phyloP scores from a whole-genome alignment of 2,113 vertebrate species.

The Forbesichthys papilliferus region DNA sequence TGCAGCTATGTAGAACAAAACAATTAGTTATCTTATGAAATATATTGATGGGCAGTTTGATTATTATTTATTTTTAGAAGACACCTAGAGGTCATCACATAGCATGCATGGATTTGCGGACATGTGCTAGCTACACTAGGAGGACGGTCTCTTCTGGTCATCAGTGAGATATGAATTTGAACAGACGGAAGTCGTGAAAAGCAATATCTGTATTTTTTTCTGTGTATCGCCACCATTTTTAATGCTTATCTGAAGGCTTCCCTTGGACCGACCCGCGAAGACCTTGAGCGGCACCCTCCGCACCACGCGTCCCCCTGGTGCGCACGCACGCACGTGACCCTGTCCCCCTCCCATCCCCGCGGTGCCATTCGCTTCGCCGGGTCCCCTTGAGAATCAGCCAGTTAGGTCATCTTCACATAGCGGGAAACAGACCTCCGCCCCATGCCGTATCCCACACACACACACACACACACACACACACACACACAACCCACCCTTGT shows the following conservation, averaged over 20 bases:
- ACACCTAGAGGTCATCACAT: too few species aligned
- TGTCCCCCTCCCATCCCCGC: constrained; percentile 18
- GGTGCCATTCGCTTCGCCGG: neutral
- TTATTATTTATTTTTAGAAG: too few species aligned
- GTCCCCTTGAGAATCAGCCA: too few species aligned
- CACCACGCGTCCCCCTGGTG: neutral
- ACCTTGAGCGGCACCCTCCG: constrained; percentile 20
- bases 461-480: neutral
- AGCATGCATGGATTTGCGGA: too few species aligned
- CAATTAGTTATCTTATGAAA: too few species aligned
- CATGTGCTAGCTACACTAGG: too few species aligned
- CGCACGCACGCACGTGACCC: neutral
- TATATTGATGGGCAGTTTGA: too few species aligned
- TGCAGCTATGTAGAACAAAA: too few species aligned
- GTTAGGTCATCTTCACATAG: neutral
- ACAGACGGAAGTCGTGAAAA: neutral
- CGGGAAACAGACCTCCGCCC: neutral
- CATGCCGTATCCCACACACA: neutral
- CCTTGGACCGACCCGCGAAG: constrained; percentile 25
- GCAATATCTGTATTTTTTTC: neutral
- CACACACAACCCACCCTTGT: neutral
- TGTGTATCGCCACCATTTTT: constrained; percentile 1
- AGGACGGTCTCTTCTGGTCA: too few species aligned
- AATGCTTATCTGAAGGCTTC: constrained; percentile 23
- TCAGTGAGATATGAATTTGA: too few species aligned